A percentile compares a stretch with the other conserved stretches of the same genome.
Evolutionary conservation across 2,113 vertebrate species (phyloP).

Genomic region (Xiphophorus couchianus): DNA sequence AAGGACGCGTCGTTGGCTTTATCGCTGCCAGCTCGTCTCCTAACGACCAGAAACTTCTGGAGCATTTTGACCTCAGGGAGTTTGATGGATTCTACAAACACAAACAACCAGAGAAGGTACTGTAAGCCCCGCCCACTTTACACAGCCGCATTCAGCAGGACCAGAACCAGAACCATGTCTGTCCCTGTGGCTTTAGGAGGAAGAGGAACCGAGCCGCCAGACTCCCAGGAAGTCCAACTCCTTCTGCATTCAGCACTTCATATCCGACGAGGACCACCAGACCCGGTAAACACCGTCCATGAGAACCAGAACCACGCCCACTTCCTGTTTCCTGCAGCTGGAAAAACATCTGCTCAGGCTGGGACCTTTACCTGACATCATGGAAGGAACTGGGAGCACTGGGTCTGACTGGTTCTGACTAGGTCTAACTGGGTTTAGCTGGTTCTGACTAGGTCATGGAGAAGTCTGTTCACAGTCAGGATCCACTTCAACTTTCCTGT

Average conservation of each 20-base stretch:
- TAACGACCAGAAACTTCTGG: constrained; percentile 78
- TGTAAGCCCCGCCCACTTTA: too few species aligned
- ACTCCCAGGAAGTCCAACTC: constrained; percentile 59
- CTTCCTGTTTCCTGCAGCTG: too few species aligned
- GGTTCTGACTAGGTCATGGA: too few species aligned
- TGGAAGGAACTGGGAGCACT: too few species aligned
- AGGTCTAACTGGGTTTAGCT: too few species aligned
- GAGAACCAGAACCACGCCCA: too few species aligned
- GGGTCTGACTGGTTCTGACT: too few species aligned
- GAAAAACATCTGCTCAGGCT: too few species aligned
- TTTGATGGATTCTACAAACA: constrained; percentile 81
- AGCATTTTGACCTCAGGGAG: constrained; percentile 83
- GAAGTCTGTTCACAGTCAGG: too few species aligned
- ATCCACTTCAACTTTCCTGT: too few species aligned
- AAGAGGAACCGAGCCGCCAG: not conserved
- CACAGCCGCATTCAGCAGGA: not conserved
- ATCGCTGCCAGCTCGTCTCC: constrained; percentile 82
- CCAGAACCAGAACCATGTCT: not conserved
- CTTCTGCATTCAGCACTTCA: constrained; percentile 86
- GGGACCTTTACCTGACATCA: too few species aligned
- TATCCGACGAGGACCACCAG: constrained; percentile 84
- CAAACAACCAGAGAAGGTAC: not conserved
- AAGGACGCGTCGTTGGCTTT: constrained; percentile 83
- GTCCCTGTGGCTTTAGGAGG: constrained; percentile 15
- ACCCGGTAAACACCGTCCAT: constrained; percentile 74